Base-by-base conservation (phyloP, 2,113 vertebrate genomes). In the Siphamia tubifer region DNA sequence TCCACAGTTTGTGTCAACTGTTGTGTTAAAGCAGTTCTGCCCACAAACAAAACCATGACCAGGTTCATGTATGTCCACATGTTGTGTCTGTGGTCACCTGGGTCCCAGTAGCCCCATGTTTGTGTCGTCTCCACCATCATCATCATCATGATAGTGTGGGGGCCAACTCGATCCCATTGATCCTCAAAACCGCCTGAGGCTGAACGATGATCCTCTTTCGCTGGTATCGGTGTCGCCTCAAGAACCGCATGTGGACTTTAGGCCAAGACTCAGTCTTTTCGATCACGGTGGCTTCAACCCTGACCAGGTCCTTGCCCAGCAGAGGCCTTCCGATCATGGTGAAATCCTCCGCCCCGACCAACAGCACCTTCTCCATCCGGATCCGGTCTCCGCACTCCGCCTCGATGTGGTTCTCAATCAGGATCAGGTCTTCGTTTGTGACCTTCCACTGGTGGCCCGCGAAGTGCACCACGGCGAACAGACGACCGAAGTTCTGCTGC, bases 181-280 rank as follows among this genome's bases (percentile, higher is more conserved):
- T 83, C 62, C 87, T 71, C 32, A 89, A 58, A 30, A 89, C 85
- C 3, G 83, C 88, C 75, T 89, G 87, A 2, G 85, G 83, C 47
- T 87, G 87, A 11, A 85, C 2, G 10, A 89, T 31, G 49, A 70
- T 54, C 64, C 0, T 79, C 52, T 86, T 86, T 23, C 65, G 73
- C 54, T 88, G 64, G 65, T 19, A 87, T 30, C 87, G 67, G 63
- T 89, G 82, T 16, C 87, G 70, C 44, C 32, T 88, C 75, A 71
- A 78, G 85, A 89, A 89, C 21, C 2, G 15, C 83, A 87, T 83
- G 75, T 83, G 63, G 5, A 89, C 40, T 65, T 72, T 87, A 47
- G 87, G 87, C 57, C 83, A 82, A 13, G 85, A 86, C 27, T 89
- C 79, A 0, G 87, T 89, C 78, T 82, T 89, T 13, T 89, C 87